Evolutionary conservation across 1,140 invertebrate species (phyloP).

Genomic region (Eriosoma lanigerum): DNA sequence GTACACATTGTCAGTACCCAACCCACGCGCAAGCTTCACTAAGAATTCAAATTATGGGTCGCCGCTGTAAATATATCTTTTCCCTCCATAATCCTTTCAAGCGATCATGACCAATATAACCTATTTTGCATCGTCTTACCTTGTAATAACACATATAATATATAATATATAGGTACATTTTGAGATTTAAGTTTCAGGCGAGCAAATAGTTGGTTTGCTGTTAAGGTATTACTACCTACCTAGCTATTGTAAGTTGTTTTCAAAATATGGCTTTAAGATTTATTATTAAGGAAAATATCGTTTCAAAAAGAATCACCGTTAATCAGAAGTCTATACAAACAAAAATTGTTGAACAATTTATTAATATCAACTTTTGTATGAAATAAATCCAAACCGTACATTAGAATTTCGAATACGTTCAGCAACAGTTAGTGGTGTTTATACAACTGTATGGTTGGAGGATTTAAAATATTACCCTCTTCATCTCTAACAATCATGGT

Average conservation of each 20-base stretch:
- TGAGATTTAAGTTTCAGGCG: neutral
- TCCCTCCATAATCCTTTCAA: neutral
- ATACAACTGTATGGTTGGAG: constrained; percentile 77
- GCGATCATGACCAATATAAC: neutral
- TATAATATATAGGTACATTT: no score
- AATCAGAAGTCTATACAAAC: constrained; percentile 18
- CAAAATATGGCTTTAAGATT: no score
- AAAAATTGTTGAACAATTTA: neutral
- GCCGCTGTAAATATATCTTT: neutral
- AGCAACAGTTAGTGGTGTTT: constrained; percentile 72
- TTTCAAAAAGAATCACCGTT: no score
- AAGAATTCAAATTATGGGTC: constrained; percentile 15
- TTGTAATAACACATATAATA: no score
- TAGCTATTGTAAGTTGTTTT: no score
- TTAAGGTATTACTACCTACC: no score
- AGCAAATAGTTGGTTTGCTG: no score
- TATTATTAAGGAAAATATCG: no score
- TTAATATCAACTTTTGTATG: neutral
- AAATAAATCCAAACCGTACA: constrained; percentile 43
- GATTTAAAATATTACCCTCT: constrained; percentile 76
- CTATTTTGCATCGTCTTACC: no score
- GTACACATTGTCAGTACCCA: neutral
- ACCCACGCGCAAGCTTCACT: constrained; percentile 1
- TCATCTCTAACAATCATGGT: constrained; percentile 85
- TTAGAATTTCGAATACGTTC: constrained; percentile 62